These are phyloP conservation scores for Amblyopsis rosae DNA, from an alignment of 2,113 vertebrate species.

Conservation along the genomic window DNA sequence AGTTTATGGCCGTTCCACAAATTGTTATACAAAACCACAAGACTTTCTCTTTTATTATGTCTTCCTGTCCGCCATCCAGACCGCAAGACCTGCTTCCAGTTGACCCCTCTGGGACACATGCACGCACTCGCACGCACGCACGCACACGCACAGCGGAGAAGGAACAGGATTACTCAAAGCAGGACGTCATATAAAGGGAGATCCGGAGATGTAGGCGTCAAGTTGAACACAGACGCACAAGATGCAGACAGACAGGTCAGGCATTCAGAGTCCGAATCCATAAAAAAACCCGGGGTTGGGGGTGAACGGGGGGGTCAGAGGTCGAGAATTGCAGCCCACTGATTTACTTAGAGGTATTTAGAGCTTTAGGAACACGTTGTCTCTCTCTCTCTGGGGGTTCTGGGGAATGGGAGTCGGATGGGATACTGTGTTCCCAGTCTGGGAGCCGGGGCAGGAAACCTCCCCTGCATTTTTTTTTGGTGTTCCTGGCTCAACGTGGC, in stretches of 20 bases:
- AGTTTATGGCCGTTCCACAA: constrained; percentile 32
- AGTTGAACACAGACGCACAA: background rate
- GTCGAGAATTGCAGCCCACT: constrained; percentile 5
- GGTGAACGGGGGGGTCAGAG: background rate
- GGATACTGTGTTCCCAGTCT: constrained; percentile 70
- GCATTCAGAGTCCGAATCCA: background rate
- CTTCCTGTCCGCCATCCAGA: constrained; percentile 47
- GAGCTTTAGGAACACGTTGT: constrained; percentile 60
- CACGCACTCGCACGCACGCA: constrained; percentile 9
- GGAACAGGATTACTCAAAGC: background rate
- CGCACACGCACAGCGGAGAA: background rate
- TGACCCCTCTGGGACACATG: constrained; percentile 23
- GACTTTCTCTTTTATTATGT: constrained; percentile 48
- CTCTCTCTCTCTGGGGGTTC: constrained; percentile 47
- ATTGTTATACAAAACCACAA: constrained; percentile 42
- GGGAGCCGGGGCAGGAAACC: constrained; percentile 69
- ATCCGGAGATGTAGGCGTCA: background rate
- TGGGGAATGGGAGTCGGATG: constrained; percentile 50
- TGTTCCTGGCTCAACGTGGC: constrained; percentile 38
- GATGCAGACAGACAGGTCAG: background rate
- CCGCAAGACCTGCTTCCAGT: constrained; percentile 48
- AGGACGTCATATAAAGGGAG: background rate
- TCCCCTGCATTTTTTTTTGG: constrained; percentile 78
- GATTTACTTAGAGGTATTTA: constrained; percentile 56
- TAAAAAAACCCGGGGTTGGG: background rate